phyloP scores from a whole-genome alignment of 1,140 invertebrate genomes.

The Notospermus geniculatus region DNA sequence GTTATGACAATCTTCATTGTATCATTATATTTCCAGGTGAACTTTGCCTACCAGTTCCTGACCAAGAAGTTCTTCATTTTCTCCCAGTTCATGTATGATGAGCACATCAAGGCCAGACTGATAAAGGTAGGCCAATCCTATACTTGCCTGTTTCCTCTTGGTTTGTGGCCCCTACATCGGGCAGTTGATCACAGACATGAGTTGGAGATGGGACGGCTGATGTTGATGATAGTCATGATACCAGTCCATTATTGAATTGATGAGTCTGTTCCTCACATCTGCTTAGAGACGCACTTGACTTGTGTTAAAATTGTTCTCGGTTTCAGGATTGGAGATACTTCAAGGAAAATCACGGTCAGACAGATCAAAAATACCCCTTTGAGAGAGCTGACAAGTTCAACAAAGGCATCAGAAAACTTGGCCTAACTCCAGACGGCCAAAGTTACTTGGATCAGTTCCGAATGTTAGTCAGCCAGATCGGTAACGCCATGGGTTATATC shows the following conservation, averaged over 20 bases:
- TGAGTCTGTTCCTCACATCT: too few relatives aligned
- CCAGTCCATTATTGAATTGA: too few relatives aligned
- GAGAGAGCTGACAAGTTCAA: constrained; percentile 95
- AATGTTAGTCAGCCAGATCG: constrained; percentile 88
- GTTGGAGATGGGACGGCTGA: too few relatives aligned
- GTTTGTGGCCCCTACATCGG: too few relatives aligned
- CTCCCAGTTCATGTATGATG: constrained; percentile 97
- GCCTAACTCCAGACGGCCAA: constrained; percentile 74
- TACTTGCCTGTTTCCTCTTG: background rate
- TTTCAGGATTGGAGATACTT: constrained; percentile 72
- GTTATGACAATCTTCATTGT: constrained; percentile 6
- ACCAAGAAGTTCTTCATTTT: constrained; percentile 91
- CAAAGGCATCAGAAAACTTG: constrained; percentile 85
- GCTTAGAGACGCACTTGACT: too few relatives aligned
- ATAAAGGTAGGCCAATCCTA: constrained; percentile 62
- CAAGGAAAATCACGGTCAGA: constrained; percentile 62
- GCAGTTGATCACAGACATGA: too few relatives aligned
- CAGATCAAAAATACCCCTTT: constrained; percentile 67
- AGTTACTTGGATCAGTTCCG: constrained; percentile 90
- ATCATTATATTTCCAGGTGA: constrained; percentile 63
- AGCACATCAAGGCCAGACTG: constrained; percentile 94
- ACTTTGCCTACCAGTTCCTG: constrained; percentile 96
- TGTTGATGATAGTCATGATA: too few relatives aligned
- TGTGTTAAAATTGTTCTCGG: too few relatives aligned
- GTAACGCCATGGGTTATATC: constrained; percentile 96